Conservation (phyloP, 2,113 vertebrate genomes). For the Probosciger aterrimus region DNA sequence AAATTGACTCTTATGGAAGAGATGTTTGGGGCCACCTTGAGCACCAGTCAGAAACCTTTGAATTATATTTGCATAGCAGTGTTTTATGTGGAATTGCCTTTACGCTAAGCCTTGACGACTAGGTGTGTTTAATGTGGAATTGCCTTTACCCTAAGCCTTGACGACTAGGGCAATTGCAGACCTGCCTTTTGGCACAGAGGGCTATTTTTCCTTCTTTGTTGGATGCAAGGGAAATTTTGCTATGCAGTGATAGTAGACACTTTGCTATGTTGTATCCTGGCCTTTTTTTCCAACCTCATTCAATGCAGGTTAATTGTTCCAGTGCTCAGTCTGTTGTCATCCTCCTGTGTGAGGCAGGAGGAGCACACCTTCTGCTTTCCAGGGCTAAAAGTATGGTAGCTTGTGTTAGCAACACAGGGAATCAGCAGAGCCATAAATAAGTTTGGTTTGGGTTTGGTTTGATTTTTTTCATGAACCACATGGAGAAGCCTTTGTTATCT, state of each 20-base stretch:
- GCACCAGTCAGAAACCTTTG: background rate
- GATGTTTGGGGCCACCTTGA: background rate
- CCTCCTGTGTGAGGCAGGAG: background rate
- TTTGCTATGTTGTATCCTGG: background rate
- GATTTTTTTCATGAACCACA: background rate
- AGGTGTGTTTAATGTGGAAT: background rate
- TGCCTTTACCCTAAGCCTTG: background rate
- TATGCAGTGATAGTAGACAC: background rate
- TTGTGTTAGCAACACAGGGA: background rate
- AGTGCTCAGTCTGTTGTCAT: background rate
- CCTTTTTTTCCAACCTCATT: background rate
- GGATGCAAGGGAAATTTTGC: background rate
- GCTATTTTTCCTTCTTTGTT: background rate
- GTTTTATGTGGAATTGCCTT: background rate
- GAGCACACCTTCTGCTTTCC: background rate
- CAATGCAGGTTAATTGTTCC: background rate
- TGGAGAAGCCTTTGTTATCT: background rate
- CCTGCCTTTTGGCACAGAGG: rapidly evolving
- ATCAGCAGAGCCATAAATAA: background rate
- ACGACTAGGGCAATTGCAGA: background rate
- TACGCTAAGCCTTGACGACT: too few species aligned
- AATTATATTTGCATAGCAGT: background rate
- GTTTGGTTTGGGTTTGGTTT: background rate
- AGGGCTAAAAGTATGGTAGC: background rate
- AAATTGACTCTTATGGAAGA: background rate